Conservation (phyloP, 1,140 invertebrate genomes). For the Ephestia elutella region DNA sequence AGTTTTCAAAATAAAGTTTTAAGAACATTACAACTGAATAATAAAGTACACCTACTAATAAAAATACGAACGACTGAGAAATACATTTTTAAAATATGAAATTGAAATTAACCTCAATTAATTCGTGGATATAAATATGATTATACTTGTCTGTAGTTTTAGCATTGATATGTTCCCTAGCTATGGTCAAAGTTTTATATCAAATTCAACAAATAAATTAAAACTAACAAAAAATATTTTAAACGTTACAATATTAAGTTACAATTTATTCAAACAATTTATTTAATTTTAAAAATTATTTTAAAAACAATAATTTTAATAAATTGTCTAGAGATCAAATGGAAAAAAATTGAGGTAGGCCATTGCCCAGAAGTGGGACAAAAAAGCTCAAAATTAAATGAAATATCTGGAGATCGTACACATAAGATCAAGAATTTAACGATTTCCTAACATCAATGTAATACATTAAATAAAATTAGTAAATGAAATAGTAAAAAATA, state of each 20-base stretch:
- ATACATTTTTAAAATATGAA: no score
- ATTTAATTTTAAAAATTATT: no score
- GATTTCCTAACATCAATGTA: neutral
- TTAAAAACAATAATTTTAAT: no score
- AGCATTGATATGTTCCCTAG: slow-evolving; percentile 14
- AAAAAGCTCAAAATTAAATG: no score
- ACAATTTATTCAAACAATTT: no score
- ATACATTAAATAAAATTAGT: neutral
- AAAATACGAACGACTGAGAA: no score
- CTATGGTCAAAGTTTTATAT: slow-evolving; percentile 10
- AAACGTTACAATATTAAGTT: no score
- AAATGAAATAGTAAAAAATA: slow-evolving; percentile 1
- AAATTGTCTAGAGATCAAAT: no score
- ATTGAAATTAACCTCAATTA: no score
- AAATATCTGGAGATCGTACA: no score
- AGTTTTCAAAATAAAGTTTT: neutral
- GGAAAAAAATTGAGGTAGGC: no score
- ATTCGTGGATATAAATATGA: neutral
- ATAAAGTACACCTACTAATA: neutral
- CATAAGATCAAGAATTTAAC: neutral
- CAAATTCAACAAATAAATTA: neutral
- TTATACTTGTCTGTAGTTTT: neutral
- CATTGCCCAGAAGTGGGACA: no score
- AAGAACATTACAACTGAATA: neutral
- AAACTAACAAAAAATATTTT: neutral